Conservation (phyloP, 1,140 invertebrate species). For the Centruroides sculpturatus region DNA sequence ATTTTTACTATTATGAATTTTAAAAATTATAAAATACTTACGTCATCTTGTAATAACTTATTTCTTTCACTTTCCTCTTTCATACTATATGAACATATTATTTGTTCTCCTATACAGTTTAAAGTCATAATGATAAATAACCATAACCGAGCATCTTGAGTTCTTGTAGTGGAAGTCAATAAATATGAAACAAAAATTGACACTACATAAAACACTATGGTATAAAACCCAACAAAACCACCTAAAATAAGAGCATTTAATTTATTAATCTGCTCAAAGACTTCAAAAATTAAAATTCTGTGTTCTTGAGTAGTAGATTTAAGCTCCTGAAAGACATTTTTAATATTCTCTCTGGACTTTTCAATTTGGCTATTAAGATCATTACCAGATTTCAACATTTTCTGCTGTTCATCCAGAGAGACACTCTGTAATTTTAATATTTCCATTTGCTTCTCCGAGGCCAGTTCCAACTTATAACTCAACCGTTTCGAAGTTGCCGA, state of each 20-base stretch:
- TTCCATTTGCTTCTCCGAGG: conserved; percentile 26
- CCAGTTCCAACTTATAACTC: conserved; percentile 34
- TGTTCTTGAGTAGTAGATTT: conserved; percentile 38
- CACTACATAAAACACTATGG: conserved; percentile 38
- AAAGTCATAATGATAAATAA: conserved; percentile 37
- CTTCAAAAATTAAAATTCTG: conserved; percentile 35
- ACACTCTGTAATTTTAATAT: conserved; percentile 36
- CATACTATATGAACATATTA: conserved; percentile 14
- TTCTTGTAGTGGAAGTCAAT: conserved; percentile 36
- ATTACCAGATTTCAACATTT: conserved; percentile 35
- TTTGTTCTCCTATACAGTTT: conserved; percentile 27
- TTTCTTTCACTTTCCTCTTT: conserved; percentile 1
- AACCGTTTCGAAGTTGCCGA: conserved; percentile 33
- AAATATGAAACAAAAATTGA: conserved; percentile 36
- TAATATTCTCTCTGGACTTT: conserved; percentile 32
- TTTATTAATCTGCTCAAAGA: conserved; percentile 38
- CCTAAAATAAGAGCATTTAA: conserved; percentile 38
- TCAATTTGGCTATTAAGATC: conserved; percentile 30
- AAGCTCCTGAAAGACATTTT: conserved; percentile 36
- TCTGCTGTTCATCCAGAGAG: conserved; percentile 39
- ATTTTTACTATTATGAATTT: too few species aligned
- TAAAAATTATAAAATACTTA: too few species aligned
- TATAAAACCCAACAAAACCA: conserved; percentile 43
- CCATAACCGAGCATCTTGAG: conserved; percentile 34
- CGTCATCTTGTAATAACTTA: not conserved